Conservation (phyloP, 1,140 invertebrate species). For the Polyergus mexicanus region DNA sequence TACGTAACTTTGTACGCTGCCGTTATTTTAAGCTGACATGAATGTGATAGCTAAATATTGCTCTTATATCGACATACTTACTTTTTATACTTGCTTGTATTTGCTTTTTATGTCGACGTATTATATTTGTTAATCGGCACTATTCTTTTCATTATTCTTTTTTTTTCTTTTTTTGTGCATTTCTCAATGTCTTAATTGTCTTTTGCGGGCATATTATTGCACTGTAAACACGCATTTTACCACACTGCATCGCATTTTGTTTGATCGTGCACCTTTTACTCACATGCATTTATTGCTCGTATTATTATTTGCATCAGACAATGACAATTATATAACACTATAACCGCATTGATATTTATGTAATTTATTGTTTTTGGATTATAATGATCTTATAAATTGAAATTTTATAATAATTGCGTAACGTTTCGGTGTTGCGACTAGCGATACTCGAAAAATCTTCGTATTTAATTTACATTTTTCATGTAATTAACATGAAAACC, state of each 20-base stretch:
- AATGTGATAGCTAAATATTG: constrained; percentile 48
- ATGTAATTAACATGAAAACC: not conserved
- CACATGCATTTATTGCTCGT: constrained; percentile 5
- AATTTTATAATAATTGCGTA: not conserved
- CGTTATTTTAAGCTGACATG: constrained; percentile 35
- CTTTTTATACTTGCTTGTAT: constrained; percentile 33
- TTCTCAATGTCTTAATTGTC: not conserved
- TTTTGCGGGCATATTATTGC: not conserved
- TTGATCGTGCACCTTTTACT: constrained; percentile 29
- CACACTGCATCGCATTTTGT: not conserved
- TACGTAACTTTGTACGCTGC: constrained; percentile 39
- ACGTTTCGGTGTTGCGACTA: not conserved
- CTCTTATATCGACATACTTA: constrained; percentile 26
- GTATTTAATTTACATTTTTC: constrained; percentile 6
- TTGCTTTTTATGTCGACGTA: not conserved
- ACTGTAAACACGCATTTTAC: not conserved
- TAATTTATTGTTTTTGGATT: not conserved
- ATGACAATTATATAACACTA: not conserved
- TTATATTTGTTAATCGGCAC: not conserved
- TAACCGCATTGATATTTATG: not conserved
- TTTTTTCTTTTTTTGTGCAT: not conserved
- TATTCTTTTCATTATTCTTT: not conserved
- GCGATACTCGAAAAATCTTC: not conserved
- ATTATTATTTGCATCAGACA: not conserved
- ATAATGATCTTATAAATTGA: constrained; percentile 10